Evolutionary conservation across 2,888 invertebrate genomes (phyloP).

Genomic region (Helobdella robusta): DNA sequence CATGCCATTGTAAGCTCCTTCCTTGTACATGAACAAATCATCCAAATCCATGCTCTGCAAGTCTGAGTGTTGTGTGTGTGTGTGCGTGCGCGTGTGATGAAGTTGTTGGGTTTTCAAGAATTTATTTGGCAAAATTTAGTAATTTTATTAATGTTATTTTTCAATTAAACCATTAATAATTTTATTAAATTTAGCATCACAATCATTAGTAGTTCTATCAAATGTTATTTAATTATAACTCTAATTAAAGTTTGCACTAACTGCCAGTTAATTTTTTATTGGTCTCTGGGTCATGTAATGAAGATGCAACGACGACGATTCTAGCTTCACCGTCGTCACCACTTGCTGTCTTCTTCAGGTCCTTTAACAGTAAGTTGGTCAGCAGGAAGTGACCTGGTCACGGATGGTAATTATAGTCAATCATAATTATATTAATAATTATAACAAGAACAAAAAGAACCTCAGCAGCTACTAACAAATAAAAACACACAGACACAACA

Average conservation of each 20-base stretch:
- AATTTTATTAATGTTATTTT: too few species aligned
- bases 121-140: too few species aligned
- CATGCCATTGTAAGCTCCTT: slow-evolving; percentile 37
- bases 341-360: slow-evolving; percentile 37
- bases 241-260: too few species aligned
- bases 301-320: slow-evolving; percentile 38
- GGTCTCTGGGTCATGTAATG: slow-evolving; percentile 37
- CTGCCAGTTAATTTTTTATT: slow-evolving; percentile 33
- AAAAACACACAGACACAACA: too few species aligned
- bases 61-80: slow-evolving; percentile 31
- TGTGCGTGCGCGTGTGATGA: too few species aligned
- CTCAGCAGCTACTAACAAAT: too few species aligned
- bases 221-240: neutral
- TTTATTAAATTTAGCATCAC: neutral
- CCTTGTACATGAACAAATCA: slow-evolving; percentile 39
- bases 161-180: too few species aligned
- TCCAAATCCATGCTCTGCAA: slow-evolving; percentile 38
- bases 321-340: slow-evolving; percentile 38
- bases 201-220: neutral
- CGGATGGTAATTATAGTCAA: too few species aligned
- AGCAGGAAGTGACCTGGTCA: slow-evolving; percentile 39
- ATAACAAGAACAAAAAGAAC: too few species aligned
- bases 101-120: neutral
- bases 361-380: slow-evolving; percentile 41
- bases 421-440: too few species aligned